phyloP scores from a whole-genome alignment of 2,113 vertebrate species.

The Myotis brandtii region DNA sequence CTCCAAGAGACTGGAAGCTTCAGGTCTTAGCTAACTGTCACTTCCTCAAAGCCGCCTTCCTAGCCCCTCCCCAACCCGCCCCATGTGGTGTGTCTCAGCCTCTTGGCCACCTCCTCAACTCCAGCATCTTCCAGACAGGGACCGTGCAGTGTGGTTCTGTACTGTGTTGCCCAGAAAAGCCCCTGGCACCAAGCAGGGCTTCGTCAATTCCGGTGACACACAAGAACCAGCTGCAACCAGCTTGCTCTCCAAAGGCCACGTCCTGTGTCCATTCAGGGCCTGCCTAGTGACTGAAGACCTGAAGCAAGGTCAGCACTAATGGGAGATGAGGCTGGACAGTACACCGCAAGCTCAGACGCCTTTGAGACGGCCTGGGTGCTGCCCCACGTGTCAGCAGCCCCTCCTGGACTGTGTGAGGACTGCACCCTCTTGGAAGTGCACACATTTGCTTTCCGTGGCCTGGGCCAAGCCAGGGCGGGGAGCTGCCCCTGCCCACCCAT shows the following conservation, averaged over 20 bases:
- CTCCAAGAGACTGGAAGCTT: not conserved
- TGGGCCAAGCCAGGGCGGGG: not conserved
- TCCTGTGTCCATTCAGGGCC: not conserved
- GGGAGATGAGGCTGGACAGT: too few species aligned
- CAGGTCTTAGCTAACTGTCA: not conserved
- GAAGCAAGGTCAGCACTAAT: not conserved
- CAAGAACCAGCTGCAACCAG: not conserved
- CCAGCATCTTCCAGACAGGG: not conserved
- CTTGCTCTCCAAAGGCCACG: not conserved
- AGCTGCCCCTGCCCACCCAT: not conserved
- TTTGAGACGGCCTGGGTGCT: not conserved
- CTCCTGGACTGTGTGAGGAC: not conserved
- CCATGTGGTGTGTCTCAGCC: fast-evolving
- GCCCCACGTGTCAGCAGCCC: not conserved
- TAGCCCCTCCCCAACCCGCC: too few species aligned
- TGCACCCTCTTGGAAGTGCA: not conserved
- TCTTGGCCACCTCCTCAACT: not conserved
- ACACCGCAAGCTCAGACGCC: not conserved
- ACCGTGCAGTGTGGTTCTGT: not conserved
- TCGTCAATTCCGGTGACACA: not conserved
- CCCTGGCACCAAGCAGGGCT: not conserved
- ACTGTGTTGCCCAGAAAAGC: not conserved
- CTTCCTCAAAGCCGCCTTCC: not conserved
- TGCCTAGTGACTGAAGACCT: not conserved
- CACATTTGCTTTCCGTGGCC: fast-evolving